Evolutionary conservation across 2,797 vertebrate genomes (phyloP).

Genomic region (Lophius americanus): DNA sequence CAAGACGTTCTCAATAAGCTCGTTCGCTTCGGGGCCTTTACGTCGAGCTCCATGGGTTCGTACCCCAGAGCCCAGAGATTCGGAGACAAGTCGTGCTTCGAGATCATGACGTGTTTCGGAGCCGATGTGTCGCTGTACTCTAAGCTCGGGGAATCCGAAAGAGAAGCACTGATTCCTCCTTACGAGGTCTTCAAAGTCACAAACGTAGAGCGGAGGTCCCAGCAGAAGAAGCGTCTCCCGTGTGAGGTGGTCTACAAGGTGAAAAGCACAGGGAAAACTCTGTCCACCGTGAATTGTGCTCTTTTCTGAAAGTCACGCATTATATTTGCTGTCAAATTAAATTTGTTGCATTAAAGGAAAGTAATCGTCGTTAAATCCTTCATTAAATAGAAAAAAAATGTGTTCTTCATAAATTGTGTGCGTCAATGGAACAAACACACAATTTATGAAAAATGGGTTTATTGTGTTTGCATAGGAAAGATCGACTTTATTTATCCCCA

Average conservation of each 20-base stretch:
- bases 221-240: conserved; percentile 26
- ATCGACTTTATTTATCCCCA: too few species aligned
- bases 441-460: too few species aligned
- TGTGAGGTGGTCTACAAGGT: conserved; percentile 59
- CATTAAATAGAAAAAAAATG: too few species aligned
- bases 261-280: conserved; percentile 10
- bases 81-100: conserved; percentile 58
- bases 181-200: conserved; percentile 61
- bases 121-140: conserved; percentile 55
- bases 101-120: conserved; percentile 47
- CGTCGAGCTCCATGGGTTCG: conserved; percentile 47
- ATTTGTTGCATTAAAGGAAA: too few species aligned
- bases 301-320: conserved; percentile 11
- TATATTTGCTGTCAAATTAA: not conserved
- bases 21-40: conserved; percentile 60
- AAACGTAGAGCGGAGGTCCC: conserved; percentile 17
- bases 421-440: too few species aligned
- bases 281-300: conserved; percentile 51
- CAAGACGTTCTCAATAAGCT: conserved; percentile 26
- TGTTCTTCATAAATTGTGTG: too few species aligned
- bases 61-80: conserved; percentile 17
- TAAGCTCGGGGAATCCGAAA: conserved; percentile 19
- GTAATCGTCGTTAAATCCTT: too few species aligned
- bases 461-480: too few species aligned
- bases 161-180: conserved; percentile 59